Percentiles rank a stretch among this genome's conserved stretches.
These are phyloP conservation scores for Apodemia zela DNA, from an alignment of 2,888 invertebrate genomes.

Conservation along the genomic window DNA sequence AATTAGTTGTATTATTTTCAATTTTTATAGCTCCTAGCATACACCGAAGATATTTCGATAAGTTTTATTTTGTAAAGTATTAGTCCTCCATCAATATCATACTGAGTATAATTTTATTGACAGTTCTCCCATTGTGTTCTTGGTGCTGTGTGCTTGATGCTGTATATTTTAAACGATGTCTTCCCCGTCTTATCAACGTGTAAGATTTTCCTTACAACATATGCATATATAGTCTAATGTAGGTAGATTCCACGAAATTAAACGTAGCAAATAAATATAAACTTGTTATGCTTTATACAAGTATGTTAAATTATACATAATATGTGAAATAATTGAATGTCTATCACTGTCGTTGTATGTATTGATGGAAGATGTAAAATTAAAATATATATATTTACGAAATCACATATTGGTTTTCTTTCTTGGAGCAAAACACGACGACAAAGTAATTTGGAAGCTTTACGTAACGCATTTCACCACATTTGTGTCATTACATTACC, in stretches of 20 bases:
- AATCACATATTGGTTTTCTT: slow-evolving; percentile 53
- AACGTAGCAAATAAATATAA: slow-evolving; percentile 26
- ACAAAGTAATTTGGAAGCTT: background rate
- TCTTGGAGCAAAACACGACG: background rate
- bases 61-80: slow-evolving; percentile 79
- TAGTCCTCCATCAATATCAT: slow-evolving; percentile 79
- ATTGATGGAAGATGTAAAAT: slow-evolving; percentile 81
- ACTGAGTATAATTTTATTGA: slow-evolving; percentile 48
- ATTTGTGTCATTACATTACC: too few species aligned
- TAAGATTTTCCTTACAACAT: slow-evolving; percentile 20
- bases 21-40: slow-evolving; percentile 80
- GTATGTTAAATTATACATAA: slow-evolving; percentile 17
- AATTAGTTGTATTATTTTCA: slow-evolving; percentile 80
- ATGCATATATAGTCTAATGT: slow-evolving; percentile 19
- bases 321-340: slow-evolving; percentile 21
- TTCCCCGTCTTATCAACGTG: slow-evolving; percentile 51
- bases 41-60: slow-evolving; percentile 81
- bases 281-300: slow-evolving; percentile 16
- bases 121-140: slow-evolving; percentile 41
- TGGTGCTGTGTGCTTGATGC: slow-evolving; percentile 42
- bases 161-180: slow-evolving; percentile 57
- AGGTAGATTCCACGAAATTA: slow-evolving; percentile 15
- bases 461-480: too few species aligned
- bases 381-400: slow-evolving; percentile 80
- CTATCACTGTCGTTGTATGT: slow-evolving; percentile 74